These are phyloP conservation scores for Callipepla californica DNA, from an alignment of 2,113 vertebrate species.

Conservation along the genomic window DNA sequence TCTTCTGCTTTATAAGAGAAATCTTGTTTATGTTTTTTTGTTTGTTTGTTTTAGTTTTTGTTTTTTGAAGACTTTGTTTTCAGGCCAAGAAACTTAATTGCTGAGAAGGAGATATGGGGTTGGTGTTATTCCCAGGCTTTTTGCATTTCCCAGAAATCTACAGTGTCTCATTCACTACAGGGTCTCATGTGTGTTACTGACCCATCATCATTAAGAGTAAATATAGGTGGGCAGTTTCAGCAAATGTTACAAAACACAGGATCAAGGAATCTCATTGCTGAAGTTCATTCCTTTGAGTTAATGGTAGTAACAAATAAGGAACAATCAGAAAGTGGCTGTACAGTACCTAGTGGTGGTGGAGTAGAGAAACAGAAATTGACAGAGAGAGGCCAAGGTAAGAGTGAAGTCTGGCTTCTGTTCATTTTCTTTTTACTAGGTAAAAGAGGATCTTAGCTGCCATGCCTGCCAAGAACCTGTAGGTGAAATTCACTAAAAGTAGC, in stretches of 20 bases:
- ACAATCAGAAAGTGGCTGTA: not conserved
- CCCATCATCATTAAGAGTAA: not conserved
- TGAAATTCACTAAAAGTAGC: slow-evolving; percentile 16
- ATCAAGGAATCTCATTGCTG: not conserved
- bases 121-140: not conserved
- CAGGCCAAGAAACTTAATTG: not conserved
- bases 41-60: not conserved
- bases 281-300: not conserved
- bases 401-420: not conserved
- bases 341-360: not conserved
- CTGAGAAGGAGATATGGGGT: not conserved
- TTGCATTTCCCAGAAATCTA: not conserved
- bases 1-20: not conserved
- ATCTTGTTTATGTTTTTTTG: not conserved
- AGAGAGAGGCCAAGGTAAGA: not conserved
- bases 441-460: not conserved
- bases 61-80: not conserved
- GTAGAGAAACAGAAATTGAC: not conserved
- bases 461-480: not conserved
- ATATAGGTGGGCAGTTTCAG: not conserved
- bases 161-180: not conserved
- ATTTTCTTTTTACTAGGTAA: not conserved
- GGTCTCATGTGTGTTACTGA: not conserved
- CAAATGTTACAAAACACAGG: not conserved
- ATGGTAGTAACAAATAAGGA: not conserved